Conservation (phyloP, 2,797 vertebrate species). For the Strix occidentalis region DNA sequence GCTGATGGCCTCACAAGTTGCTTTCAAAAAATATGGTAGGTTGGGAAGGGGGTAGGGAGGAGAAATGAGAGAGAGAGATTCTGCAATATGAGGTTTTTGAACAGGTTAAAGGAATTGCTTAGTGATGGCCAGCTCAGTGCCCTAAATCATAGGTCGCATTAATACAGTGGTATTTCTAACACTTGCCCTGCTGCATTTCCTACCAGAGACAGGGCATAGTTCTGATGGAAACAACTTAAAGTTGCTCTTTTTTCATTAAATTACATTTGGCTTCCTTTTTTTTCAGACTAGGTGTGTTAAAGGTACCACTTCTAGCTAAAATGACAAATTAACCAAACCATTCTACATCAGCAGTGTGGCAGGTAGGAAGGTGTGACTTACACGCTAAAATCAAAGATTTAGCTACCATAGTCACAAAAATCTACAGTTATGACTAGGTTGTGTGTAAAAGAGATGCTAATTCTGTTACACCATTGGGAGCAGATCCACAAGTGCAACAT, state of each 20-base stretch:
- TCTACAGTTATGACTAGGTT: background rate
- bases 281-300: background rate
- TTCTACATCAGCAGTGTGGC: background rate
- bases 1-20: background rate
- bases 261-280: background rate
- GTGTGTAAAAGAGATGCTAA: background rate
- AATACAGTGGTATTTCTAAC: background rate
- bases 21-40: background rate
- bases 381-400: background rate
- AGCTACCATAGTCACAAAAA: background rate
- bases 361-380: background rate
- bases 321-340: background rate
- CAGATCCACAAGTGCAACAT: rapidly evolving
- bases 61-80: background rate
- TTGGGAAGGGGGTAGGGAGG: background rate
- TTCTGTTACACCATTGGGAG: background rate
- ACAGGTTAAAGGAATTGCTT: background rate
- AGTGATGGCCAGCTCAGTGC: background rate
- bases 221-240: background rate
- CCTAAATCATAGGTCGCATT: background rate
- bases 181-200: background rate
- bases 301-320: background rate
- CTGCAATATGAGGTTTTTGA: background rate
- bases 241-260: background rate
- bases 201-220: background rate